Conservation (phyloP, 2,797 vertebrate species). For the Muraenolepis orangiensis region DNA sequence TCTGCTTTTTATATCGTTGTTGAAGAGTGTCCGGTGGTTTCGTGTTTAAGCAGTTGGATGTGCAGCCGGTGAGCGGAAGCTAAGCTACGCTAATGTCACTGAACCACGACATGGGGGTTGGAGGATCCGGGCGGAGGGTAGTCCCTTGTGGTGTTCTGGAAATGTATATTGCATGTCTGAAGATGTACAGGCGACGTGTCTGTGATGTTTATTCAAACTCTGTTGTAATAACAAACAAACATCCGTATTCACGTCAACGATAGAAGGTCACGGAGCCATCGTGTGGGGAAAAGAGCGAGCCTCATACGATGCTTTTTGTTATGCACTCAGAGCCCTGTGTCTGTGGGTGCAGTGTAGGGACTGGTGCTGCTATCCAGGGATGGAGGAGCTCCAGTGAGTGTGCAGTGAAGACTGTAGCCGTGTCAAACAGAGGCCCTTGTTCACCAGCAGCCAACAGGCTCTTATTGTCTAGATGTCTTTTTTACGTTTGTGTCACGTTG, state of each 20-base stretch:
- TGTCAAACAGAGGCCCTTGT: background rate
- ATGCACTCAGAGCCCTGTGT: too few species aligned
- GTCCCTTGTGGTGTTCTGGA: slow-evolving; percentile 32
- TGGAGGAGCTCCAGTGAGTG: background rate
- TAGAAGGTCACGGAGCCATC: background rate
- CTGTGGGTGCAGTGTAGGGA: background rate
- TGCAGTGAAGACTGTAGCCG: background rate
- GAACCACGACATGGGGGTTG: too few species aligned
- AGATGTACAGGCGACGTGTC: slow-evolving; percentile 40
- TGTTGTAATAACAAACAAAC: slow-evolving; percentile 24
- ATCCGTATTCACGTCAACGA: background rate
- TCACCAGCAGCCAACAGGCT: background rate
- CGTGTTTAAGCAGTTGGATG: too few species aligned
- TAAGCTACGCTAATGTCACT: too few species aligned
- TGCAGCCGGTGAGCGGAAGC: too few species aligned
- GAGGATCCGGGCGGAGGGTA: too few species aligned
- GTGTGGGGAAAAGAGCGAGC: background rate
- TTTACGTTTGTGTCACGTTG: background rate
- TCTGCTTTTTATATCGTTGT: too few species aligned
- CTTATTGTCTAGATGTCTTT: background rate
- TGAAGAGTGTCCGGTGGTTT: too few species aligned
- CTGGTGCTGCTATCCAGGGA: background rate
- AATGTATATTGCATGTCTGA: slow-evolving; percentile 64
- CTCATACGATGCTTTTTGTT: too few species aligned
- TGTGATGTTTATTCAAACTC: slow-evolving; percentile 26